Conservation (phyloP, 2,113 vertebrate genomes). For the Genyomyrus donnyi region DNA sequence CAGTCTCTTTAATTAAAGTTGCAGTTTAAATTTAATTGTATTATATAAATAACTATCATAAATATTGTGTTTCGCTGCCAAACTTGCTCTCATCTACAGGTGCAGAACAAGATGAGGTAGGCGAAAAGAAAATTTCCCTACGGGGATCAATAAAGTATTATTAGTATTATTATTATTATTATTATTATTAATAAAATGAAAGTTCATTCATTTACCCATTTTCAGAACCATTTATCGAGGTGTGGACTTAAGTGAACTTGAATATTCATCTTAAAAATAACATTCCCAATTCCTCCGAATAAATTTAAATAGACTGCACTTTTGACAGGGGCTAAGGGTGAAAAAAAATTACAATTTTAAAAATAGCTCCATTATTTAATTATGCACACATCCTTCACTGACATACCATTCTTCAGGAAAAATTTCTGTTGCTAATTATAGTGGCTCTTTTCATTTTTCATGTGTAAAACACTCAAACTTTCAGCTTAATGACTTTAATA, state of each 20-base stretch:
- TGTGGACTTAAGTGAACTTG: neutral
- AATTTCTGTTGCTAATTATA: neutral
- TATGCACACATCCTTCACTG: neutral
- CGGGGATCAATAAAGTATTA: neutral
- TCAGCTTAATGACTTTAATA: neutral
- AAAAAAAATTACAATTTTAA: neutral
- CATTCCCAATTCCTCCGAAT: neutral
- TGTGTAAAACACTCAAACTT: neutral
- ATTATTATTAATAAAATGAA: neutral
- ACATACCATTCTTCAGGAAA: neutral
- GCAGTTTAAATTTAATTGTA: neutral
- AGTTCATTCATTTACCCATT: neutral
- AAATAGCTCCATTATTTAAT: neutral
- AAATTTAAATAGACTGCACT: neutral
- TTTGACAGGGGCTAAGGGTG: neutral
- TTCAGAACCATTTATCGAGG: neutral
- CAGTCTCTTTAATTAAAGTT: constrained; percentile 2
- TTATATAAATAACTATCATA: neutral
- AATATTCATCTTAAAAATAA: neutral
- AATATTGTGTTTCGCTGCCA: neutral
- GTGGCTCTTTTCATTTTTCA: neutral
- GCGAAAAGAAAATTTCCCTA: neutral
- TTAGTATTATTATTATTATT: neutral
- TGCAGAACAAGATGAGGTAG: neutral
- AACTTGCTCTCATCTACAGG: neutral